Conservation (phyloP, 1,140 invertebrate species). For the Thalassaphorura encarpata region DNA sequence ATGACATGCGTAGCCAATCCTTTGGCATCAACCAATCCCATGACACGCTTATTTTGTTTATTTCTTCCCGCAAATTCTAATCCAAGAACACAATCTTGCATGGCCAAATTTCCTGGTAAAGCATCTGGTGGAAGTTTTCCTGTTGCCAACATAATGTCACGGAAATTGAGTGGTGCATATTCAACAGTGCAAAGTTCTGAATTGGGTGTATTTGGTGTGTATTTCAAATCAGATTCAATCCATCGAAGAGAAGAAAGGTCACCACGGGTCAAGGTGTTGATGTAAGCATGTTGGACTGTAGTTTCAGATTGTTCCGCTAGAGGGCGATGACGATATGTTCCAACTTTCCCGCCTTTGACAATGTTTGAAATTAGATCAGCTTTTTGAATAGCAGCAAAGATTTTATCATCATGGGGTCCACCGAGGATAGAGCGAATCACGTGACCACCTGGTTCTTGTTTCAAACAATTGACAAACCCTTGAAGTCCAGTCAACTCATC, state of each 20-base stretch:
- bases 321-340: slow-evolving; percentile 24
- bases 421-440: slow-evolving; percentile 48
- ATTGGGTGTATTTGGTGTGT: slow-evolving; percentile 37
- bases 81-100: slow-evolving; percentile 84
- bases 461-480: slow-evolving; percentile 80
- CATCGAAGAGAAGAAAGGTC: slow-evolving; percentile 85
- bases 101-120: slow-evolving; percentile 69
- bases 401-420: slow-evolving; percentile 14
- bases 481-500: slow-evolving; percentile 64
- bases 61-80: slow-evolving; percentile 85
- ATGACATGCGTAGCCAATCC: slow-evolving; percentile 74
- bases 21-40: slow-evolving; percentile 83
- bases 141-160: slow-evolving; percentile 93
- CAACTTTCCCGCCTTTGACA: slow-evolving; percentile 19
- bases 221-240: slow-evolving; percentile 61
- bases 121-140: slow-evolving; percentile 69
- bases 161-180: slow-evolving; percentile 91
- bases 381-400: slow-evolving; percentile 27
- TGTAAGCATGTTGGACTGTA: slow-evolving; percentile 74
- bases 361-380: slow-evolving; percentile 31
- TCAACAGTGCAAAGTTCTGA: slow-evolving; percentile 71
- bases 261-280: slow-evolving; percentile 79
- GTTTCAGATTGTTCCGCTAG: slow-evolving; percentile 23
- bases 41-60: slow-evolving; percentile 63
- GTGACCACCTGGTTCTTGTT: slow-evolving; percentile 66